Base-by-base conservation (phyloP, 2,888 invertebrate genomes). In the Lypha dubia region DNA sequence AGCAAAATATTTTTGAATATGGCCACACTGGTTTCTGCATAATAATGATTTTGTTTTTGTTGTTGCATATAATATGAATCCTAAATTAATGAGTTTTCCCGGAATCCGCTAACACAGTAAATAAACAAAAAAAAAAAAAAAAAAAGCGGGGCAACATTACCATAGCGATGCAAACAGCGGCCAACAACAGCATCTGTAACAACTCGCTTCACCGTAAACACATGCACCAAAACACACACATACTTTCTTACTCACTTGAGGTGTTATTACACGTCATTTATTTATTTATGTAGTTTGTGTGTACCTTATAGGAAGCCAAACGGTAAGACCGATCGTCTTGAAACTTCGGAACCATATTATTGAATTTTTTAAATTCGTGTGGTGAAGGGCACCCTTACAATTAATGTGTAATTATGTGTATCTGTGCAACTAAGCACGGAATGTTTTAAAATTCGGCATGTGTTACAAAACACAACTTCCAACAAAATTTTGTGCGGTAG, bases 31-130 rank as follows among this genome's bases (percentile, higher is more conserved):
- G 38, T 32, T 13, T 51, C 35, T 24, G 6, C 49, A 24, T 67
- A 49, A 49, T 24, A 56, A 24, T 67, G 60, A 56, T 74, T 75
- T 53, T 35, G 8, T 49, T 58, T 77, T 17, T 77, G 68, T 35
- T 51, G 51, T 79, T 24, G 20, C 35, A 71, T 79, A 68, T 56
- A 67, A 58, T 65, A 56, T 53, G 89, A 87, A 86, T 65, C 44
- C 56, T 32, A 87, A 89, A 87, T 88, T 88, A 89, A 89, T 89
- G 87, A 88, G 87, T 88, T 88, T 89, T 89, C 89, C 85, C 87
- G 87, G 89, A 88, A 88, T 86, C 77, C 75, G 53, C 79, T 46
- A 71, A 71, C 28, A 46, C 20, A 60, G 20, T 70, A 70, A 56
- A 22, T 41, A 56, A n/a, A 17, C 11, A 41, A 28, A 0, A 17